Evolutionary conservation across 2,797 vertebrate species (phyloP), one percentile per base, ranked within the genome.

Genomic region (Octomys mimax): DNA sequence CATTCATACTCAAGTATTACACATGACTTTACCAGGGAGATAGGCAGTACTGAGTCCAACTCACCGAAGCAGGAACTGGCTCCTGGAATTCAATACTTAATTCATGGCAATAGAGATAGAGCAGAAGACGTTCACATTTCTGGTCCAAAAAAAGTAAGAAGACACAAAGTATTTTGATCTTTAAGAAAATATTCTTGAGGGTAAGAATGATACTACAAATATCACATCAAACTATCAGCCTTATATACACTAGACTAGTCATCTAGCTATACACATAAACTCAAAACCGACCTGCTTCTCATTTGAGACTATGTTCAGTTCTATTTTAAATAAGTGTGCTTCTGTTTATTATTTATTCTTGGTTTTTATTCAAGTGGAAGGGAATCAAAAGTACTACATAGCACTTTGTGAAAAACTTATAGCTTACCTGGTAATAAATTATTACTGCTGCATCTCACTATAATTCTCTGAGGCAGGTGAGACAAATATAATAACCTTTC

Each of bases 71-170:
- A 89, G 99, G 98, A 95, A 99, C 99, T 42, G 99, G 99, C 98
- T 99, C 99, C 91, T 99, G 99, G 98, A 99, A 99, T 97, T 99
- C 99, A 96, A 99, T 99, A 96, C 99, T 99, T 98, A 99, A 98
- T 98, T 99, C 99, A 95, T 99, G 99, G 97, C 99, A 99, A 98
- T 99, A 99, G 95, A 99, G 98, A 98, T 99, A 99, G 97, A 99
- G 99, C 96, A 99, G 99, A 97, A 99, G 99, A 78, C 99, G 99
- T 98, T 99, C 99, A 98, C 99, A 99, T 99, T 98, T 99, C 99
- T 99, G 98, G 78, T 0, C 79, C 90, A 90, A 97, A 97, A 96
- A 97, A 96, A 89, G 95, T 87, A 95, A 16, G 46, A 96, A 97
- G 93, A 88, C 61, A 89, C 31, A 28, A 90, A 92, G 89, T 95